Evolutionary conservation across 2,888 invertebrate species (phyloP).

Genomic region (Lymantria monacha): DNA sequence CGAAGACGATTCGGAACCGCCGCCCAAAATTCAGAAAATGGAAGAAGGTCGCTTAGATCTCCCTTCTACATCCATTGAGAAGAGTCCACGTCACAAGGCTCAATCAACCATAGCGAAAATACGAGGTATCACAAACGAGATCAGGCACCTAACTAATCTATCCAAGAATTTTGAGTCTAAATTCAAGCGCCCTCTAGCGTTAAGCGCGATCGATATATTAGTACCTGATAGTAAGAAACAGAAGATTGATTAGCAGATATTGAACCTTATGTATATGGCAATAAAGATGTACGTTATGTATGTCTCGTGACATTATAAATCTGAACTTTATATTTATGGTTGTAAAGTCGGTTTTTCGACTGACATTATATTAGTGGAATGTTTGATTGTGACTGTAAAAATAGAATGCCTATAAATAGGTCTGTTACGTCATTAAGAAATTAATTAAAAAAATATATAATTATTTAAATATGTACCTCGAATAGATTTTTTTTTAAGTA

Average conservation of each 20-base stretch:
- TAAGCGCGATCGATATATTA: constrained; percentile 23
- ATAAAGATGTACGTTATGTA: constrained; percentile 2
- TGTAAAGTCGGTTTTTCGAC: not conserved
- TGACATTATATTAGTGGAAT: not conserved
- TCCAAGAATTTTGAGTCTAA: constrained; percentile 44
- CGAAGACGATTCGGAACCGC: constrained; percentile 47
- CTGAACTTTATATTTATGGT: not conserved
- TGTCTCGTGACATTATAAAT: not conserved
- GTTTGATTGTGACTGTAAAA: not conserved
- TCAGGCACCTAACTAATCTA: constrained; percentile 48
- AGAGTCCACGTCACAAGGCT: constrained; percentile 31
- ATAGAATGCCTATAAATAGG: not conserved
- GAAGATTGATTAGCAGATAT: constrained; percentile 43
- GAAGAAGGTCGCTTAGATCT: constrained; percentile 21
- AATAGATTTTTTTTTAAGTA: too few species aligned
- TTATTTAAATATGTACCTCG: too few species aligned
- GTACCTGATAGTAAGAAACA: constrained; percentile 48
- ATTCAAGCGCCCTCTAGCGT: constrained; percentile 42
- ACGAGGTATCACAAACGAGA: constrained; percentile 57
- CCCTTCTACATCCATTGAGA: constrained; percentile 36
- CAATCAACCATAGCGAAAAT: constrained; percentile 53
- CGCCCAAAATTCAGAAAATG: constrained; percentile 35
- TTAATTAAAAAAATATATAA: too few species aligned
- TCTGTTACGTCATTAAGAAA: not conserved
- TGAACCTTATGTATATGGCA: constrained; percentile 1